These are phyloP conservation scores for Phthorimaea operculella DNA, from an alignment of 1,140 invertebrate species.

Conservation along the genomic window DNA sequence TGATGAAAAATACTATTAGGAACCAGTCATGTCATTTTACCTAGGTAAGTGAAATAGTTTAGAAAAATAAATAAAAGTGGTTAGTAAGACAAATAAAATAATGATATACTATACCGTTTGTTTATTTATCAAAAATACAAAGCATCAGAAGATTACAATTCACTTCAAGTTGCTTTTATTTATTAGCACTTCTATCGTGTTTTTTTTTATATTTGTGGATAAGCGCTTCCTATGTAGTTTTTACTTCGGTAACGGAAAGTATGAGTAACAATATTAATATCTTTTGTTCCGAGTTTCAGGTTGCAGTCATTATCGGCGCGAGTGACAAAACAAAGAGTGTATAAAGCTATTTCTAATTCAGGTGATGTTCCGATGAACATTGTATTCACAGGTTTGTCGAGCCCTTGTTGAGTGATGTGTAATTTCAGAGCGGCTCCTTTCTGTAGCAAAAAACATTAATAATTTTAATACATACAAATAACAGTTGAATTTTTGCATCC, in stretches of 20 bases:
- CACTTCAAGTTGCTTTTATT: no score
- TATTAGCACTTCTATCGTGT: no score
- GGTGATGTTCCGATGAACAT: constrained; percentile 93
- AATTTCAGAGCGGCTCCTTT: constrained; percentile 83
- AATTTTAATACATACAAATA: neutral
- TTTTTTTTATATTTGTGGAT: constrained; percentile 75
- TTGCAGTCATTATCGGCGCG: constrained; percentile 78
- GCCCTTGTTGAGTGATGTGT: constrained; percentile 78
- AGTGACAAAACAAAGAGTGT: constrained; percentile 85
- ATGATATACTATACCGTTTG: no score
- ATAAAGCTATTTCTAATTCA: constrained; percentile 91
- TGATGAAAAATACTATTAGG: no score
- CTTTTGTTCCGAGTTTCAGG: constrained; percentile 75
- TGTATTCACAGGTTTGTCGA: constrained; percentile 80
- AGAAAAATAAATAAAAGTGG: no score
- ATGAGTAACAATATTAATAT: constrained; percentile 78
- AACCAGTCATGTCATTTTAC: no score
- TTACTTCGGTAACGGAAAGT: constrained; percentile 80
- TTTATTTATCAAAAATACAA: no score
- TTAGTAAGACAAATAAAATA: no score
- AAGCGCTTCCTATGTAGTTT: constrained; percentile 82
- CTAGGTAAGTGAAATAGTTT: no score
- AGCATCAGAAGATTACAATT: no score
- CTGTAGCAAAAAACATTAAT: constrained; percentile 66
- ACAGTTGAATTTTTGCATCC: no score